Evolutionary conservation across 2,797 vertebrate genomes (phyloP).

Genomic region (Cossypha niveicapilla): DNA sequence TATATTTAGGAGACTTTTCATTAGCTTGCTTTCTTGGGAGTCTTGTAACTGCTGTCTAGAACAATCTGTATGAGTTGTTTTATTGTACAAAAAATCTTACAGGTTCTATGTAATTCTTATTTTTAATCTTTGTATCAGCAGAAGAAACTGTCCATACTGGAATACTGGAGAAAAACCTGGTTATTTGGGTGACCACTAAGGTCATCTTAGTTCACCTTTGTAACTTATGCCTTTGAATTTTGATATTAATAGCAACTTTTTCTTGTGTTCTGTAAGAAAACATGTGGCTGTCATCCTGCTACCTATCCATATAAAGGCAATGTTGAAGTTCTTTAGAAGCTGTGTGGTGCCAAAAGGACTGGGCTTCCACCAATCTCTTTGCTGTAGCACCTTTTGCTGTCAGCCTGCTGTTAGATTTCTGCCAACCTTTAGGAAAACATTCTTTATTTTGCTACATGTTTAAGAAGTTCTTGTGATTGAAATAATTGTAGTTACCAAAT

Average conservation of each 20-base stretch:
- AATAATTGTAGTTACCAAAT: background rate
- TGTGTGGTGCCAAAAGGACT: background rate
- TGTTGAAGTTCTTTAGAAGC: background rate
- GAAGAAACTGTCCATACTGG: background rate
- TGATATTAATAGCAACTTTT: background rate
- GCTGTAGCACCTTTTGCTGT: background rate
- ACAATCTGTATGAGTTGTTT: background rate
- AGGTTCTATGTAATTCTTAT: background rate
- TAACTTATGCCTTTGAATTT: background rate
- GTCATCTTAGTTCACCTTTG: background rate
- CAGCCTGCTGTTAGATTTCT: background rate
- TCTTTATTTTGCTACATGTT: background rate
- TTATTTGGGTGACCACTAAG: background rate
- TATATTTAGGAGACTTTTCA: background rate
- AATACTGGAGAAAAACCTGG: background rate
- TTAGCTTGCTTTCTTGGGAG: background rate
- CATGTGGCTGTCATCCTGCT: background rate
- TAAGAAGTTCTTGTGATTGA: background rate
- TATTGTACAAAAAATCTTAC: background rate
- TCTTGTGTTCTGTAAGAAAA: background rate
- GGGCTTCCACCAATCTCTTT: background rate
- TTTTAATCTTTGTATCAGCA: background rate
- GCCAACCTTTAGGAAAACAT: background rate
- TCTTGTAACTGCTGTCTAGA: background rate
- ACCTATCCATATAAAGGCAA: accelerated